Conservation (phyloP, 2,113 vertebrate species). For the Forbesichthys agassizii region DNA sequence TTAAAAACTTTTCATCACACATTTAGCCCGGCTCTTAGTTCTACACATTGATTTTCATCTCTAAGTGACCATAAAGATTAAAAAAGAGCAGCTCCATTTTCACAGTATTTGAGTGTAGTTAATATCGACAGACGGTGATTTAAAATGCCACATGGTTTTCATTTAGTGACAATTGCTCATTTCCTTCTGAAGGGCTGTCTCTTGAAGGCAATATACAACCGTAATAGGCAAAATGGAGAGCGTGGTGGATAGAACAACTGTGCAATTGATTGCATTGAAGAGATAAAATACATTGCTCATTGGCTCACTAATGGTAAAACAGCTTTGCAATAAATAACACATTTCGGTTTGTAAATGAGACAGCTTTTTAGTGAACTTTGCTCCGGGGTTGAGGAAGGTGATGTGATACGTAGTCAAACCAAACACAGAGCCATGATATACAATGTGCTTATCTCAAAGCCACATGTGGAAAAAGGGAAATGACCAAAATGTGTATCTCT, state of each 20-base stretch:
- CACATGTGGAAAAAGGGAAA: not conserved
- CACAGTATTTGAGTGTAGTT: constrained; percentile 2
- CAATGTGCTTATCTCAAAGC: not conserved
- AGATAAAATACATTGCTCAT: not conserved
- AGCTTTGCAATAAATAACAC: not conserved
- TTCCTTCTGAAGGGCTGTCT: constrained; percentile 5
- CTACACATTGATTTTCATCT: constrained; percentile 17
- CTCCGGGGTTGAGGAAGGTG: too few species aligned
- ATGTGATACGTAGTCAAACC: too few species aligned
- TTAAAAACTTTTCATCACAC: not conserved
- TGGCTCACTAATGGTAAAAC: not conserved
- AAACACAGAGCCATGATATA: too few species aligned
- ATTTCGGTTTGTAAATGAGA: not conserved
- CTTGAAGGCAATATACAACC: constrained; percentile 1
- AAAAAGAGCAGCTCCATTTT: constrained; percentile 10
- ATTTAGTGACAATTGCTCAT: constrained; percentile 16
- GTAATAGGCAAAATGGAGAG: constrained; percentile 3
- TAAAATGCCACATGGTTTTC: constrained; percentile 27
- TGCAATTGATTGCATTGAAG: not conserved
- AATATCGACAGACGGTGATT: constrained; percentile 38
- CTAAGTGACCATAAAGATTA: not conserved
- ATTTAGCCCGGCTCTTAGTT: constrained; percentile 2
- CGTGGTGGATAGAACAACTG: not conserved
- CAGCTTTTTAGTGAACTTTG: not conserved
- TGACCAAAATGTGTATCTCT: not conserved